Evolutionary conservation across 2,113 vertebrate species (phyloP), one percentile per base, ranked within the genome.

Genomic region (Festucalex cinctus): DNA sequence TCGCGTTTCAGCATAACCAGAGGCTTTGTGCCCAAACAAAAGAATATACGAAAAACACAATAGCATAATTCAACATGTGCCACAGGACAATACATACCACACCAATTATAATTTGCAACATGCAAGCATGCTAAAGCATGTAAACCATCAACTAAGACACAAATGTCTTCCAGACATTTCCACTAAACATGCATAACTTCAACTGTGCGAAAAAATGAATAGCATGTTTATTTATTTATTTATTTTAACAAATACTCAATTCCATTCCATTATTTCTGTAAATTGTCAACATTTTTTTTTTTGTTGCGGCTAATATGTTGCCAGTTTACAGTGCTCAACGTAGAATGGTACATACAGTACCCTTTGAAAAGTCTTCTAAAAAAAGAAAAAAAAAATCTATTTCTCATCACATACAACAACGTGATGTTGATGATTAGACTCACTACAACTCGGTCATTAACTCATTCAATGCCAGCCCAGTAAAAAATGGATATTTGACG

Each of bases 81-180:
- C 63, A 56, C n/a, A 49, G 26, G 71, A 70, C 58, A 66, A 22
- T 14, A 39, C 6, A 43, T 36, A 67, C 3, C 32, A 5, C 12
- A 3, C 39, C 5, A 56, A 20, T 66, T 19, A 44, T 26, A 16
- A 48, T 28, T 14, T 44, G 4, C 37, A 35, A 65, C 24, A 37
- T 37, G 58, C 22, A 20, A 39, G 36, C 35, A 75, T 36, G 48
- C 73, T 70, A 24, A 17, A 66, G 9, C 24, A 54, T 24, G 13
- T 57, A 58, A 76, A 66, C 70, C 78, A 80, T n/a, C 44, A 68
- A 62, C 32, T 70, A 69, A 41, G 80, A 74, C 74, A 65, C 1
- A 5, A 2, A 32, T 32, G 28, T 69, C 19, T 41, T 3, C 17
- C 22, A 74, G 4, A 72, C 14, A 71, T 54, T 63, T 76, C 44